These are phyloP conservation scores for Varanus salvator DNA, from an alignment of 2,113 vertebrate species.

Conservation along the genomic window DNA sequence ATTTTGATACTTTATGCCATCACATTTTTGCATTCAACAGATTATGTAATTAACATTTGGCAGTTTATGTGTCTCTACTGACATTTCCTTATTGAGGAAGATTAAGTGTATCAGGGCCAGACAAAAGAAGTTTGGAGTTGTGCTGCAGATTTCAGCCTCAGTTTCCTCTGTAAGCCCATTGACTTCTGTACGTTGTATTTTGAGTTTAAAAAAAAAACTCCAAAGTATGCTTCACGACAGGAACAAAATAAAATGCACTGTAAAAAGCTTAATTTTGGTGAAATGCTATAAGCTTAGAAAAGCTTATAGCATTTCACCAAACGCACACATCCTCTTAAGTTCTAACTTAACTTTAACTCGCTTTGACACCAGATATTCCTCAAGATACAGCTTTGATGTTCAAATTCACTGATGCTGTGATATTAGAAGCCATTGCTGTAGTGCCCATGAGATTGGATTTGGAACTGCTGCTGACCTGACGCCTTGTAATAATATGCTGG, in stretches of 20 bases:
- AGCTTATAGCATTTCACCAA: too few species aligned
- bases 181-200: neutral
- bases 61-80: neutral
- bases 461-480: constrained; percentile 68
- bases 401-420: neutral
- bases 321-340: neutral
- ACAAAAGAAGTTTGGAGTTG: neutral
- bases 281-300: constrained; percentile 3
- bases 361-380: constrained; percentile 11
- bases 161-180: neutral
- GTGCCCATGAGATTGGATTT: constrained; percentile 46
- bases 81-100: neutral
- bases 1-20: neutral
- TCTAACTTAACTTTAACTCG: neutral
- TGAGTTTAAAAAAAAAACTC: constrained; percentile 15
- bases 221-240: neutral
- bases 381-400: neutral
- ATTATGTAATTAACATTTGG: neutral
- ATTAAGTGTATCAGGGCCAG: neutral
- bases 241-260: neutral
- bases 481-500: constrained; percentile 58
- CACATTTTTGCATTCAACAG: too few species aligned
- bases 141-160: neutral
- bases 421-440: constrained; percentile 36
- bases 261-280: neutral